A percentile compares a stretch with the other conserved stretches of the same genome.
Conservation (phyloP, 2,888 invertebrate species). For the Plusia festucae region DNA sequence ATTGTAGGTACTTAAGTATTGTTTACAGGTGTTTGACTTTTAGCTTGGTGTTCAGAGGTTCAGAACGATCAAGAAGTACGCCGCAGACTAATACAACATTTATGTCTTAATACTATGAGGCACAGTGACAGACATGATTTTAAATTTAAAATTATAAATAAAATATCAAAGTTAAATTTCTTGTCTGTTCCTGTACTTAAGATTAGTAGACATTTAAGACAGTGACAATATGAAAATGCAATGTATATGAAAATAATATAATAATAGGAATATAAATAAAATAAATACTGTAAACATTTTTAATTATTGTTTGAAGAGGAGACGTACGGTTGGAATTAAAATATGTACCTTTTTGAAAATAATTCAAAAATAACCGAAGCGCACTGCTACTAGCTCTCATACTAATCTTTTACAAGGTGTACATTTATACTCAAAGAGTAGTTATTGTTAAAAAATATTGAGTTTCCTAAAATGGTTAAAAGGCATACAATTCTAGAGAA, state of each 20-base stretch:
- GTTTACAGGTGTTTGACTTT: too few species aligned
- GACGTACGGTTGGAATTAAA: too few species aligned
- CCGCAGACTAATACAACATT: slow-evolving; percentile 43
- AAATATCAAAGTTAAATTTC: background rate
- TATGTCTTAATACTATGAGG: slow-evolving; percentile 34
- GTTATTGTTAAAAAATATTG: too few species aligned
- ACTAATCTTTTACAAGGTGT: background rate
- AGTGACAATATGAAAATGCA: background rate
- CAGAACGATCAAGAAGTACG: background rate
- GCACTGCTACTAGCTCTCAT: background rate
- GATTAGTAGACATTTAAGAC: slow-evolving; percentile 1
- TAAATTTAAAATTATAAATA: background rate
- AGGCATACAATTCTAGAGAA: too few species aligned
- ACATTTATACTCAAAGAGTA: background rate
- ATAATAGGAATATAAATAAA: background rate
- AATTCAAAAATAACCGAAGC: background rate
- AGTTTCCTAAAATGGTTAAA: too few species aligned
- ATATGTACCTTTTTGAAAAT: too few species aligned
- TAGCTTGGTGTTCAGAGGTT: background rate
- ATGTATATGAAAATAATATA: background rate
- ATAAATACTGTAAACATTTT: background rate
- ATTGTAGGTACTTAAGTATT: too few species aligned
- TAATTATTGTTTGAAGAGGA: too few species aligned
- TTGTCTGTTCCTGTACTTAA: background rate
- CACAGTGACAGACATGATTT: slow-evolving; percentile 38